A percentile compares a stretch with the other conserved stretches of the same genome.
Conservation (phyloP, 2,888 invertebrate species). For the Amitus sp. region DNA sequence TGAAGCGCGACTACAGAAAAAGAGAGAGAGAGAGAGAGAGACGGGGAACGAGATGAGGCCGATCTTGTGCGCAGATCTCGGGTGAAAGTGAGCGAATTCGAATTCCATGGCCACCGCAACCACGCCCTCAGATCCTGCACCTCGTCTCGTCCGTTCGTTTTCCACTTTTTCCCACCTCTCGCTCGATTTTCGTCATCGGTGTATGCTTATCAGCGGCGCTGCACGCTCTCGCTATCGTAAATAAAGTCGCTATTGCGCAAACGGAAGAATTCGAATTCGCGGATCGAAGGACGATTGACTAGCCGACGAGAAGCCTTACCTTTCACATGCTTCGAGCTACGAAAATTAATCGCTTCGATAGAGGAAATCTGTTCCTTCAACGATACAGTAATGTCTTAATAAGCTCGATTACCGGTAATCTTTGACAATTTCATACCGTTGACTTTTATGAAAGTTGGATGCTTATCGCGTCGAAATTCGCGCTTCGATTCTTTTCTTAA, state of each 20-base stretch:
- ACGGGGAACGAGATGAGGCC: slow-evolving; percentile 32
- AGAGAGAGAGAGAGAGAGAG: slow-evolving; percentile 24
- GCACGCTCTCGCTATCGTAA: no score
- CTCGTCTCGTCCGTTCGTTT: slow-evolving; percentile 11
- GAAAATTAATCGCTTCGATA: not conserved
- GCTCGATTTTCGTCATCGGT: slow-evolving; percentile 1
- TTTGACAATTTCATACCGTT: no score
- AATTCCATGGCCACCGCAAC: slow-evolving; percentile 48
- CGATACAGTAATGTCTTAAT: no score
- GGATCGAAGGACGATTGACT: slow-evolving; percentile 24
- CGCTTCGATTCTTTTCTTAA: no score
- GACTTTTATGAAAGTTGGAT: no score
- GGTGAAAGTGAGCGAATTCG: slow-evolving; percentile 20
- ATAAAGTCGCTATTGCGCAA: slow-evolving; percentile 24
- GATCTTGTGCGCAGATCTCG: slow-evolving; percentile 49
- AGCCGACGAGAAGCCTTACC: not conserved
- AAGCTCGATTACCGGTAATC: no score
- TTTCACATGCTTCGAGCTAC: not conserved
- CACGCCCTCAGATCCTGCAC: slow-evolving; percentile 54
- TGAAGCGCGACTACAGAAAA: slow-evolving; percentile 18
- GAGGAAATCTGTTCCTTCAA: no score
- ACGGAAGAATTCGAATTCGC: slow-evolving; percentile 29
- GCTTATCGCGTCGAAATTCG: no score
- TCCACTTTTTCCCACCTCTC: slow-evolving; percentile 11
- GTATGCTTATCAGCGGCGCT: not conserved